Percentiles rank a stretch among this genome's conserved stretches.
These are phyloP conservation scores for Tenualosa thibaudeaui DNA, from an alignment of 2,797 vertebrate genomes.

Conservation along the genomic window DNA sequence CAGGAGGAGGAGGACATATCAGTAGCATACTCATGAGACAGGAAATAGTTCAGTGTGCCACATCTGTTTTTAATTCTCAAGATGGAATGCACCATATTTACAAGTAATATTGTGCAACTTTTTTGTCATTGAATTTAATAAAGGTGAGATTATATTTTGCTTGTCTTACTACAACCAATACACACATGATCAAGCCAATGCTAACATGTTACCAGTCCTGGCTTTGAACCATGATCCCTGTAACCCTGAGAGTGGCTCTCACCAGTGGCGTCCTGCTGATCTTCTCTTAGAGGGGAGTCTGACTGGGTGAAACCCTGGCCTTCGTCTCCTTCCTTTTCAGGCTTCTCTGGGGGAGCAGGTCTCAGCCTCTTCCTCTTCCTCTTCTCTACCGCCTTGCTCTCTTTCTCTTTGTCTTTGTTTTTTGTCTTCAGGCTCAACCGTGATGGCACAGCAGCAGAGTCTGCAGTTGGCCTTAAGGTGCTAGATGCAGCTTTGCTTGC, in stretches of 20 bases:
- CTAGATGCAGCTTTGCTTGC: neutral
- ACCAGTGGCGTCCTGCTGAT: slow-evolving; percentile 39
- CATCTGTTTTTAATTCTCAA: neutral
- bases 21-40: neutral
- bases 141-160: neutral
- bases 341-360: neutral
- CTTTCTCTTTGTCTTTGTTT: neutral
- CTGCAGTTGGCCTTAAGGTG: neutral
- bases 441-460: neutral
- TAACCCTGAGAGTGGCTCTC: slow-evolving; percentile 12
- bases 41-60: no score
- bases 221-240: neutral
- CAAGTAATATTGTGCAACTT: neutral
- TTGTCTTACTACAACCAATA: neutral
- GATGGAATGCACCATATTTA: neutral
- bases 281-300: neutral
- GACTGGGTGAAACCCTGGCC: neutral
- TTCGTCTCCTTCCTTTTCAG: slow-evolving; percentile 30
- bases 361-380: neutral
- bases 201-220: neutral
- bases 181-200: neutral
- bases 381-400: neutral
- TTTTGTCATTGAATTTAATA: neutral
- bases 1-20: neutral
- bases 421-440: neutral